A percentile compares a stretch with the other conserved stretches of the same genome.
Evolutionary conservation across 2,113 vertebrate species (phyloP).

Genomic region (Choloepus hoffmanni): DNA sequence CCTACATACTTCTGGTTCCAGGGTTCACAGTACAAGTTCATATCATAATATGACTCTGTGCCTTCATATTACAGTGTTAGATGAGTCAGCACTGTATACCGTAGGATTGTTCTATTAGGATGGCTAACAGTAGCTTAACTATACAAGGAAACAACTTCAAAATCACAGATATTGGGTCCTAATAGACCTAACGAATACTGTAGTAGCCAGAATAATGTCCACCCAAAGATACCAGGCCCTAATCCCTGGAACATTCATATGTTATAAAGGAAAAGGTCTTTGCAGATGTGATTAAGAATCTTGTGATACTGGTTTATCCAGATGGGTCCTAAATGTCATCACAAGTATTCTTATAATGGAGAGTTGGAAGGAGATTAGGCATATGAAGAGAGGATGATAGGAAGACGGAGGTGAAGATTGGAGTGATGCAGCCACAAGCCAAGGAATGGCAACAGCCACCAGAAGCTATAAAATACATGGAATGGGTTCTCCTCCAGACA

Average conservation of each 20-base stretch:
- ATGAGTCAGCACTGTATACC: background rate
- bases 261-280: background rate
- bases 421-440: background rate
- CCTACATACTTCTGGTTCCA: background rate
- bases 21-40: background rate
- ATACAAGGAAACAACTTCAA: background rate
- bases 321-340: background rate
- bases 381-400: background rate
- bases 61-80: background rate
- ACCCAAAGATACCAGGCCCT: background rate
- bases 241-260: background rate
- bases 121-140: background rate
- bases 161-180: background rate
- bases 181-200: background rate
- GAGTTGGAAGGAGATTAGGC: background rate
- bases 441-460: background rate
- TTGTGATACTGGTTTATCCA: background rate
- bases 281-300: too few species aligned
- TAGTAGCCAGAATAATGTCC: background rate
- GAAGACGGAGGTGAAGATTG: background rate
- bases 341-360: background rate
- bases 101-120: background rate
- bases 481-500: background rate
- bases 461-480: constrained; percentile 11
- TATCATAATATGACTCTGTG: background rate